Evolutionary conservation across 2,113 vertebrate species (phyloP).

Genomic region (Synodontis membranacea): DNA sequence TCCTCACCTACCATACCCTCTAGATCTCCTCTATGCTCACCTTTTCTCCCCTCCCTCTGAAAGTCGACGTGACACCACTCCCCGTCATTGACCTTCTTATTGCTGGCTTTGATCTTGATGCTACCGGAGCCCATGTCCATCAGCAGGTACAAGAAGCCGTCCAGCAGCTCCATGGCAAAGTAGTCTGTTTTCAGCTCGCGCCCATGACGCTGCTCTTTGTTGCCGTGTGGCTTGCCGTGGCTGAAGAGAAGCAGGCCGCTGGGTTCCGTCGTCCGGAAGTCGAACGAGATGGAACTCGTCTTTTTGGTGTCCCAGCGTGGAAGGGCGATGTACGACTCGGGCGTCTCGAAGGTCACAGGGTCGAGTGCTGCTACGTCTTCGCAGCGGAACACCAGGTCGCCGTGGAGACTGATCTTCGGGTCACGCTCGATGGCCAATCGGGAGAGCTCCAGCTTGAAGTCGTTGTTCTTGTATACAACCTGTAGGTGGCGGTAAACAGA

Average conservation of each 20-base stretch:
- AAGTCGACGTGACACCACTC: conserved; percentile 96
- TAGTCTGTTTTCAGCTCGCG: conserved; percentile 81
- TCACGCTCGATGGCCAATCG: conserved; percentile 87
- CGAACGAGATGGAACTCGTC: conserved; percentile 89
- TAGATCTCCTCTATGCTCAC: conserved; percentile 62
- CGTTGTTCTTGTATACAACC: conserved; percentile 97
- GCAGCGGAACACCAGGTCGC: conserved; percentile 87
- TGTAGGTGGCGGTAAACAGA: conserved; percentile 50
- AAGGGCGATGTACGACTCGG: conserved; percentile 82
- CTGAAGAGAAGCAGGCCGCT: conserved; percentile 88
- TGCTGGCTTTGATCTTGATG: conserved; percentile 86
- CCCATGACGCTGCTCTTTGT: conserved; percentile 72
- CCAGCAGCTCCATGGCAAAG: conserved; percentile 89
- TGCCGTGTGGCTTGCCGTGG: conserved; percentile 76
- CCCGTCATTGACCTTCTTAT: conserved; percentile 91
- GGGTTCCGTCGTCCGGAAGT: conserved; percentile 90
- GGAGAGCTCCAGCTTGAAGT: conserved; percentile 92
- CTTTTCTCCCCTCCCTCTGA: conserved; percentile 89
- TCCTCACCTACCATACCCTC: neutral
- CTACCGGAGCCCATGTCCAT: conserved; percentile 93
- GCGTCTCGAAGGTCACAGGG: conserved; percentile 84
- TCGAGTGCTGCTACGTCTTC: conserved; percentile 87
- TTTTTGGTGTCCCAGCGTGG: conserved; percentile 88
- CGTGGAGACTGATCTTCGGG: conserved; percentile 87
- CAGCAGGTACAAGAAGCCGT: conserved; percentile 86